Conservation (phyloP, 92 coral and sea anemone genomes). For the Hydrozoanthus gracilis region DNA sequence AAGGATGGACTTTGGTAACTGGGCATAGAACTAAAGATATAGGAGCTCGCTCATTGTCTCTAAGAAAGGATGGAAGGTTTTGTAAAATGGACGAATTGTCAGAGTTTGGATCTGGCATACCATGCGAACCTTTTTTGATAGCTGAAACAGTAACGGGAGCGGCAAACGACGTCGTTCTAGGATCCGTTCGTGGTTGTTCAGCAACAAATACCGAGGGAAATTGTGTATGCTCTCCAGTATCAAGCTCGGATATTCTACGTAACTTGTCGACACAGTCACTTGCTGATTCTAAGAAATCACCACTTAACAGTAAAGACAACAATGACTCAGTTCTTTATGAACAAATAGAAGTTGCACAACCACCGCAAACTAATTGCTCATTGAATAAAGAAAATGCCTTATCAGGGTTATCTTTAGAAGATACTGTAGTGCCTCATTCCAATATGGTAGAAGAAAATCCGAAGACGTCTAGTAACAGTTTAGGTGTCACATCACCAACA, state of each 20-base stretch:
- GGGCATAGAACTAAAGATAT: constrained; percentile 31
- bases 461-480: neutral
- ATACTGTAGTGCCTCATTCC: neutral
- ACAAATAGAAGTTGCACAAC: neutral
- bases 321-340: neutral
- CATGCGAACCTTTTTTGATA: neutral
- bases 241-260: neutral
- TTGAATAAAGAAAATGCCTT: too few relatives aligned
- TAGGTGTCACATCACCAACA: neutral
- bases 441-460: neutral
- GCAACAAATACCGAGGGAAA: neutral
- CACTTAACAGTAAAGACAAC: neutral
- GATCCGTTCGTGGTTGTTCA: neutral
- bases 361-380: neutral
- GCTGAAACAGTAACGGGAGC: neutral
- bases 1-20: constrained; percentile 45
- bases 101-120: constrained; percentile 36
- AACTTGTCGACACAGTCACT: too few relatives aligned
- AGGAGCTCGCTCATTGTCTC: neutral
- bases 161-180: neutral
- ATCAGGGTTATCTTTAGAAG: too few relatives aligned
- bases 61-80: neutral
- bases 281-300: neutral
- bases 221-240: neutral
- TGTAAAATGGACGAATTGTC: constrained; percentile 54